phyloP scores from a whole-genome alignment of 2,113 vertebrate species.

The Glaucidium brasilianum region DNA sequence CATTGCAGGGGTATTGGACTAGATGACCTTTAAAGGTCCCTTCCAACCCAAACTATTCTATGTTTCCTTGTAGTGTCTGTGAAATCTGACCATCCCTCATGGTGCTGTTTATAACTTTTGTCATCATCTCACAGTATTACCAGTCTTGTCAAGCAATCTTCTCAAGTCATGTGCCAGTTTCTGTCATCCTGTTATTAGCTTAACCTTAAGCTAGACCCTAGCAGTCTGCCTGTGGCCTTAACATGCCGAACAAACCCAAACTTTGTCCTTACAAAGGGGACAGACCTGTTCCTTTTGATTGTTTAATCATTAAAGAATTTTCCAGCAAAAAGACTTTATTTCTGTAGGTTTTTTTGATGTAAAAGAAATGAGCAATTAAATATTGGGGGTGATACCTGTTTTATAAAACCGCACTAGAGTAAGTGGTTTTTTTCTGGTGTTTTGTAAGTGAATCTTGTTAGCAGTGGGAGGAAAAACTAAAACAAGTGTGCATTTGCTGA shows the following conservation, averaged over 20 bases:
- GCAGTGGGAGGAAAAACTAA: not conserved
- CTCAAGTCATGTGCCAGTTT: not conserved
- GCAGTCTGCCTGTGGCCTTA: not conserved
- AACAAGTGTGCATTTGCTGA: not conserved
- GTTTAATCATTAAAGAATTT: not conserved
- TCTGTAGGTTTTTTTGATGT: not conserved
- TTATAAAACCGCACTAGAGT: not conserved
- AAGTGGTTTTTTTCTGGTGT: not conserved
- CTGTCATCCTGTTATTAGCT: not conserved
- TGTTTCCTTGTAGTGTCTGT: not conserved
- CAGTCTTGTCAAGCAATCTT: not conserved
- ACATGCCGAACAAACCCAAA: not conserved
- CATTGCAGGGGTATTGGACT: accelerated
- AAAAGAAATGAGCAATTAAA: not conserved
- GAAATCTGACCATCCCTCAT: not conserved
- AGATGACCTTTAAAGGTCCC: not conserved
- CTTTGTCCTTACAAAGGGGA: not conserved
- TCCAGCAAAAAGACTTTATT: not conserved
- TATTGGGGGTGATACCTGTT: not conserved
- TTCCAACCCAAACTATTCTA: not conserved
- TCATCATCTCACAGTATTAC: not conserved
- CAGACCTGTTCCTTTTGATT: not conserved
- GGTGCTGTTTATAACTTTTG: not conserved
- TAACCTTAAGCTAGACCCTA: not conserved
- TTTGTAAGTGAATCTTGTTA: not conserved